These are phyloP conservation scores for Cebuella pygmaea DNA, from an alignment of 2,797 vertebrate genomes.

Conservation along the genomic window DNA sequence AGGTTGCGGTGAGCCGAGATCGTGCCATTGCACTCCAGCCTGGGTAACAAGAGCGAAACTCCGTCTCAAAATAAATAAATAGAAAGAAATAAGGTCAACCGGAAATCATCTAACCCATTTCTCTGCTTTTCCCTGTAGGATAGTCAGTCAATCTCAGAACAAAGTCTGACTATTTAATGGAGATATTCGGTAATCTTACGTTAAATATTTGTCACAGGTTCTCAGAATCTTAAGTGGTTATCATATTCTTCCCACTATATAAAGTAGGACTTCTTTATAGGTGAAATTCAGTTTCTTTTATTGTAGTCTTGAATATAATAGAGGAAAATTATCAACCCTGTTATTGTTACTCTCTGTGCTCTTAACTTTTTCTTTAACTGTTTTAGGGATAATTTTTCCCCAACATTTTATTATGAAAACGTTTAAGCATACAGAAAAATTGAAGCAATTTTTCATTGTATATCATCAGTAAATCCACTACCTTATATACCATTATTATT, in stretches of 20 bases:
- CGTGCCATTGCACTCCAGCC: no score
- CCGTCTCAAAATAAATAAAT: no score
- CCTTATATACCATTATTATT: constrained; percentile 17
- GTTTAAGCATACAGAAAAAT: constrained; percentile 8
- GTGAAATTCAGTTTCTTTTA: background rate
- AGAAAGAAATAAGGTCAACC: background rate
- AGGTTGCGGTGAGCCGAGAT: no score
- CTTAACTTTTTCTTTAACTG: background rate
- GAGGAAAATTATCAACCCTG: background rate
- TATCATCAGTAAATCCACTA: background rate
- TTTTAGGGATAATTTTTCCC: background rate
- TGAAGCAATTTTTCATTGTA: background rate
- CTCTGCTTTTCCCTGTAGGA: background rate
- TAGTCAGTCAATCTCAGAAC: background rate
- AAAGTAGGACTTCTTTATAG: background rate
- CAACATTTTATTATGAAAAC: background rate
- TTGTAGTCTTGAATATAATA: background rate
- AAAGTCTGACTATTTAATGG: background rate
- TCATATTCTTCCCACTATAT: background rate
- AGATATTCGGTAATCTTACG: background rate
- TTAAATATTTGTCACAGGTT: background rate
- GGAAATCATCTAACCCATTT: background rate
- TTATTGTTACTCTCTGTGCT: background rate
- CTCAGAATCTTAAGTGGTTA: background rate
- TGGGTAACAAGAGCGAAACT: no score